Percentiles rank a stretch among this genome's conserved stretches.
These are phyloP conservation scores for Zoanthus sansibaricus DNA, from an alignment of 92 coral and sea anemone species.

Conservation along the genomic window DNA sequence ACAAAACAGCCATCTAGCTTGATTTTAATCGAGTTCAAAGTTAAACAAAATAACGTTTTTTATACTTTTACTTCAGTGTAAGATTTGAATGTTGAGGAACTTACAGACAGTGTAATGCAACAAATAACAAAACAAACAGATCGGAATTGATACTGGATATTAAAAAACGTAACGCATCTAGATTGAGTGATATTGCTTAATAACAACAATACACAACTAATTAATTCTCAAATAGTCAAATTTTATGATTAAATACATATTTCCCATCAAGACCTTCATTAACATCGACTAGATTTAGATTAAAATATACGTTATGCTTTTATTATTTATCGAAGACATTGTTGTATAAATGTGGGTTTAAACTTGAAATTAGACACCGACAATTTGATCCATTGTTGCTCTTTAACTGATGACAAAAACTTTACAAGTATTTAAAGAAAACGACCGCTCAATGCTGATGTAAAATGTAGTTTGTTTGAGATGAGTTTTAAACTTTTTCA, in stretches of 20 bases:
- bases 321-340: not conserved
- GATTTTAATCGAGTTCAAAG: too few relatives aligned
- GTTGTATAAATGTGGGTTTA: not conserved
- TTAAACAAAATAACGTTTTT: too few relatives aligned
- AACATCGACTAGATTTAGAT: not conserved
- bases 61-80: too few relatives aligned
- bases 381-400: not conserved
- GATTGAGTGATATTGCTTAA: constrained; percentile 20
- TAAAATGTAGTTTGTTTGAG: not conserved
- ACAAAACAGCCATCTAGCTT: too few relatives aligned
- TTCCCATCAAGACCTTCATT: not conserved
- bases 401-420: not conserved
- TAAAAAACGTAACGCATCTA: not conserved
- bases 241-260: not conserved
- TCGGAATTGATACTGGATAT: too few relatives aligned
- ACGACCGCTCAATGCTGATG: not conserved
- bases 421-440: not conserved
- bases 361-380: not conserved
- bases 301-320: not conserved
- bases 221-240: not conserved
- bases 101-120: too few relatives aligned
- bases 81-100: too few relatives aligned
- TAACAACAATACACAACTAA: not conserved
- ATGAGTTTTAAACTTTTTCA: not conserved
- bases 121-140: too few relatives aligned